Evolutionary conservation across 2,113 vertebrate species (phyloP).

Genomic region (Sylvicapra grimmia): DNA sequence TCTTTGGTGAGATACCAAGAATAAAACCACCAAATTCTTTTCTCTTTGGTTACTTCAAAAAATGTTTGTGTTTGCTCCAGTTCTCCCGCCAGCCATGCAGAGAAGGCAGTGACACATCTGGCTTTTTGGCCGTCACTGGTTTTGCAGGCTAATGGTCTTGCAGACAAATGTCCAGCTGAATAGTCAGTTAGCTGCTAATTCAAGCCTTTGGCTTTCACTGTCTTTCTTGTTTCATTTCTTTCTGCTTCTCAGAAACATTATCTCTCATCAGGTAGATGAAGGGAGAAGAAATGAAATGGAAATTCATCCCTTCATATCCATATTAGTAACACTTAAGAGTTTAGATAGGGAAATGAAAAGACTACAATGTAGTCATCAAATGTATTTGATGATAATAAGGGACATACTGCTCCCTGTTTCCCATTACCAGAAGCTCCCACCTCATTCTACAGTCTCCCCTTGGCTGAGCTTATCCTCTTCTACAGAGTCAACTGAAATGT

Average conservation of each 20-base stretch:
- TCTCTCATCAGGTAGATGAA: conserved; percentile 8
- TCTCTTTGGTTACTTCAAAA: conserved; percentile 26
- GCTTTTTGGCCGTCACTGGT: not conserved
- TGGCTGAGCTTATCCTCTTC: not conserved
- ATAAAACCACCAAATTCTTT: conserved; percentile 45
- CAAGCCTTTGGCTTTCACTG: not conserved
- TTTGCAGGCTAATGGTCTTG: not conserved
- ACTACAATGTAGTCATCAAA: not conserved
- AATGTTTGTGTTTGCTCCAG: not conserved
- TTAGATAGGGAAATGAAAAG: not conserved
- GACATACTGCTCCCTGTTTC: not conserved
- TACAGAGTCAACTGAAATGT: not conserved
- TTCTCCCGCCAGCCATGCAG: not conserved
- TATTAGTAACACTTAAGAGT: conserved; percentile 32
- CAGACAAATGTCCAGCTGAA: not conserved
- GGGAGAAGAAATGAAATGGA: conserved; percentile 25
- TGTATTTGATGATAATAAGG: not conserved
- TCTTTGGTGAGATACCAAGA: conserved; percentile 41
- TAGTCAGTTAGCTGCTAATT: not conserved
- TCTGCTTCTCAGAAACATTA: not conserved
- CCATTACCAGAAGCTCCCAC: not conserved
- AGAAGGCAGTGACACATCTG: not conserved
- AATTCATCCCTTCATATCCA: not conserved
- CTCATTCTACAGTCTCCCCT: not conserved
- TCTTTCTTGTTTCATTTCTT: conserved; percentile 4